Base-by-base conservation (phyloP, 2,888 invertebrate genomes). In the Phragmatobia fuliginosa region DNA sequence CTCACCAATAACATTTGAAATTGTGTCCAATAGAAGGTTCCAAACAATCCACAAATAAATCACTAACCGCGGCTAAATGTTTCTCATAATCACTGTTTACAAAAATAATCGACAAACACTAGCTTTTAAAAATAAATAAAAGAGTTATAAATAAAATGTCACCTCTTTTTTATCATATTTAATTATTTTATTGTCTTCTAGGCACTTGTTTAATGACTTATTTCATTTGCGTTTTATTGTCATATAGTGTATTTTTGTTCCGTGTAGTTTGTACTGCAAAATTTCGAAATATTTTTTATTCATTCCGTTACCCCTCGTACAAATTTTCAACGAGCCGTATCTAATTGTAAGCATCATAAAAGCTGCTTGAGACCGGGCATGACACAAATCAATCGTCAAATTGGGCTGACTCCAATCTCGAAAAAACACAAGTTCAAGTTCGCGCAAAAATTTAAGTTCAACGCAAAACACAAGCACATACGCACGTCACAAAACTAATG, bases 311-410 rank as follows among this genome's bases (percentile, higher is more conserved):
- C 90, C 92, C 93, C 92, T 91, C 86, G 86, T 85, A 88, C 83
- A 86, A 86, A 91, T 90, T 88, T 86, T 81, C 87, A 91, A 91
- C 91, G 87, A 86, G 88, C 88, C 92, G 90, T 87, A 86, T 90
- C 93, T 92, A 94, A 94, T 94, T 91, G 91, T 84, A 84, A 89
- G 87, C 94, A 94, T 94, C 88, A 92, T 94, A 91, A 91, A 87
- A 85, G 88, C 90, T 89, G 86, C 90, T 87, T 85, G 80, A 87
- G 84, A 89, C 82, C 82, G 83, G 81, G 85, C 92, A 93, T 91
- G 88, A 90, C 94, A 94, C 93, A 90, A 89, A 91, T 91, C 91
- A 92, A 91, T 90, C 88, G 83, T 81, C 82, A 85, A 88, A 85
- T 89, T 87, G 83, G 87, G 82, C 81, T 81, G 82, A 84, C 78